These are phyloP conservation scores for Enoplosus armatus DNA, from an alignment of 2,797 vertebrate species.

Conservation along the genomic window DNA sequence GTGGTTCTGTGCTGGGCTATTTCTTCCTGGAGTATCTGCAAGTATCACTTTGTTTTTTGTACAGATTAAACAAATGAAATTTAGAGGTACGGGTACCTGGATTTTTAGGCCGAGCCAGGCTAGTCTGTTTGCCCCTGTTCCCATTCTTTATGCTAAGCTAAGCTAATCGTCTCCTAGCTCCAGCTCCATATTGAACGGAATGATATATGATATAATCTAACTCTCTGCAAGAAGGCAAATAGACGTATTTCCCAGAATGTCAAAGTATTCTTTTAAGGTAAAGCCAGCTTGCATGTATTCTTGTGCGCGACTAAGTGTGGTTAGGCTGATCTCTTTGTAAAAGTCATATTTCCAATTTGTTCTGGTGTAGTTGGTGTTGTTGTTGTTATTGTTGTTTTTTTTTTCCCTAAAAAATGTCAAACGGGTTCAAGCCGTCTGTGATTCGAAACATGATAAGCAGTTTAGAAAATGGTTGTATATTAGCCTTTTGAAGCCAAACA, in stretches of 20 bases:
- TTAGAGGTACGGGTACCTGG: too few species aligned
- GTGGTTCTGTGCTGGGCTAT: too few species aligned
- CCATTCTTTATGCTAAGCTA: too few species aligned
- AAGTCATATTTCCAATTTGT: background rate
- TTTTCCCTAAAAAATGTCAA: too few species aligned
- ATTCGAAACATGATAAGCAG: background rate
- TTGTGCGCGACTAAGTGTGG: background rate
- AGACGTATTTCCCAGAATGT: background rate
- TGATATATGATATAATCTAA: background rate
- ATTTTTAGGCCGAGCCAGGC: too few species aligned
- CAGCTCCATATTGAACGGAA: too few species aligned
- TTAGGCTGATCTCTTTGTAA: background rate
- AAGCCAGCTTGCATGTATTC: background rate
- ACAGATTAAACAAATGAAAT: too few species aligned
- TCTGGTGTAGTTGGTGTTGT: background rate
- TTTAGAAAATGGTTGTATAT: slow-evolving; percentile 10
- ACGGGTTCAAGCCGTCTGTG: background rate
- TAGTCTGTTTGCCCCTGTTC: too few species aligned
- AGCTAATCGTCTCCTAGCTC: too few species aligned
- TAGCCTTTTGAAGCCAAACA: slow-evolving; percentile 19
- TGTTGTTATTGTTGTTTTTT: too few species aligned
- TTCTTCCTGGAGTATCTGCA: too few species aligned
- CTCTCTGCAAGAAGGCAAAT: background rate
- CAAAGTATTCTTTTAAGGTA: background rate
- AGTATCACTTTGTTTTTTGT: too few species aligned